Conservation (phyloP, 2,797 vertebrate species). For the Pseudotriccus pelzelni region DNA sequence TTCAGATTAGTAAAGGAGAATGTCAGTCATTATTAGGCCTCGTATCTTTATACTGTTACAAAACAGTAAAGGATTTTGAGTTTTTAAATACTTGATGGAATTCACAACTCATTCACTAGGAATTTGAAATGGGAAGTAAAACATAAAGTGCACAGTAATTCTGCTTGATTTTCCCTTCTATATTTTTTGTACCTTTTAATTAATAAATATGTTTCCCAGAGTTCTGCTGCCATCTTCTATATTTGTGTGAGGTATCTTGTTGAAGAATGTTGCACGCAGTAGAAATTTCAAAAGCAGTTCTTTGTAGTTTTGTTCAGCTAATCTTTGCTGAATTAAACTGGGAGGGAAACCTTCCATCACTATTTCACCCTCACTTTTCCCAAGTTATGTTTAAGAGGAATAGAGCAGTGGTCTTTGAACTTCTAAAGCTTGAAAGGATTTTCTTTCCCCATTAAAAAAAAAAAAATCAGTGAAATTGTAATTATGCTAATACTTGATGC, state of each 20-base stretch:
- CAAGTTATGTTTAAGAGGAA: neutral
- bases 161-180: neutral
- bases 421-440: neutral
- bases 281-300: neutral
- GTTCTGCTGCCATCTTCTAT: neutral
- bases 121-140: neutral
- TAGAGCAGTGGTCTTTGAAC: neutral
- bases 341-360: neutral
- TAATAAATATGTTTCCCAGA: slow-evolving; percentile 14
- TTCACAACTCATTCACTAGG: neutral
- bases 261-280: neutral
- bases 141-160: neutral
- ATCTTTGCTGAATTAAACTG: neutral
- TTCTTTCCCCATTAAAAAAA: neutral
- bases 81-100: neutral
- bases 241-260: neutral
- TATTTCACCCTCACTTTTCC: neutral
- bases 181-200: slow-evolving; percentile 11
- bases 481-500: neutral
- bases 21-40: neutral
- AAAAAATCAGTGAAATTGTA: neutral
- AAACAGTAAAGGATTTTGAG: neutral
- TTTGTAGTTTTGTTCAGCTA: neutral
- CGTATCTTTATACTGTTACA: neutral
- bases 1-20: neutral